Base-by-base conservation (phyloP, 2,888 invertebrate genomes). In the Elmis aenea region DNA sequence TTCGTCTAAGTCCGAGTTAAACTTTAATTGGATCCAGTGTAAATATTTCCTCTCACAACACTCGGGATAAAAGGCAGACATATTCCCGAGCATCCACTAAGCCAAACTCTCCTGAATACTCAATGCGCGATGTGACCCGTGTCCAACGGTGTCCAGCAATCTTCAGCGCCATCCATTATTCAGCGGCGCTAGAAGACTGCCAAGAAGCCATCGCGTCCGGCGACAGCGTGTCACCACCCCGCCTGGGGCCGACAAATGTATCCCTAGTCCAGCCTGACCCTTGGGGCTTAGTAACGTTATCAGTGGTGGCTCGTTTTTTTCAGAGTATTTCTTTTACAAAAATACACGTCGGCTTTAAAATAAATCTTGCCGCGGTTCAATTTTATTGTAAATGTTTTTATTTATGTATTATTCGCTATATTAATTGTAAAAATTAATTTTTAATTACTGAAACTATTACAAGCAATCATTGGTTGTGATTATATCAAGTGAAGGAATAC, bases 91-190 rank as follows among this genome's bases (percentile, higher is more conserved):
- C 35, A 43, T 38, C 38, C 34, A 29, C 18, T 18, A 6, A 39
- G 38, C 38, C 39, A 32, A 24, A 34, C 31, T 35, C 51, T 49
- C 41, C 50, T 56, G 58, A 58, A 58, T 55, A 52, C 50, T 50
- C 50, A 57, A 60, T 59, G 57, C 53, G 58, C 54, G 56, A 57
- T 53, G 56, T 51, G 61, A 62, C 63, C 65, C 58, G 57, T 66
- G 64, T 66, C 64, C 58, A 51, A 46, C 54, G 50, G 53, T 62
- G 61, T 62, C 62, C 59, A 51, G 49, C 55, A 57, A 57, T 60
- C 55, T 60, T 58, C 55, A 50, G 41, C 51, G 53, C 58, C 52
- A 64, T 66, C 64, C 64, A 66, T 66, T 66, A 66, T 66, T 64
- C 64, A 66, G 57, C 53, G 55, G 50, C 48, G 54, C 49, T 52